Evolutionary conservation across 2,113 vertebrate species (phyloP).

Genomic region (Murina feae): DNA sequence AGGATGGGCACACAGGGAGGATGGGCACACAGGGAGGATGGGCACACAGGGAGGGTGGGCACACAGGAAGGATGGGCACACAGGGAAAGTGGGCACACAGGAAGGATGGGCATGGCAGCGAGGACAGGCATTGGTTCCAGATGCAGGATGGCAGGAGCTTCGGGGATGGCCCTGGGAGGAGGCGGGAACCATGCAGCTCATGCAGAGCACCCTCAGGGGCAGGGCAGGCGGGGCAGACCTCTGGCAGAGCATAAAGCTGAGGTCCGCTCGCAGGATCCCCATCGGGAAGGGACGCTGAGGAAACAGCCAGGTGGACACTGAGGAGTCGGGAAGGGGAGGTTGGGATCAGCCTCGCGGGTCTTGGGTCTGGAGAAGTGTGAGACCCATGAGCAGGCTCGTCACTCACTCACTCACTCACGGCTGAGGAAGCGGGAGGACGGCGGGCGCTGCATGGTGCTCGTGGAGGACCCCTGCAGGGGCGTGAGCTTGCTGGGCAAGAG

Average conservation of each 20-base stretch:
- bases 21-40: too few relatives aligned
- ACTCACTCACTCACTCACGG: fast-evolving
- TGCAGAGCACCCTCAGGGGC: too few relatives aligned
- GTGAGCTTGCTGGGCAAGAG: not conserved
- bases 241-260: not conserved
- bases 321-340: too few relatives aligned
- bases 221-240: too few relatives aligned
- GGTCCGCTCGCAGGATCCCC: not conserved
- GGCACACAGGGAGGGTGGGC: too few relatives aligned
- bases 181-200: too few relatives aligned
- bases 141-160: not conserved
- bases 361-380: fast-evolving
- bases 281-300: not conserved
- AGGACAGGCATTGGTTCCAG: not conserved
- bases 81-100: too few relatives aligned
- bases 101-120: not conserved
- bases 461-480: too few relatives aligned
- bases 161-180: not conserved
- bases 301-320: not conserved
- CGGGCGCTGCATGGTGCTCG: too few relatives aligned
- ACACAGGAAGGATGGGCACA: too few relatives aligned
- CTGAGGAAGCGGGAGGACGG: not conserved
- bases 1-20: too few relatives aligned
- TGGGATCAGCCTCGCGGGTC: not conserved
- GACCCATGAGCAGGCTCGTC: too few relatives aligned